Base-by-base conservation (phyloP, 2,888 invertebrate genomes). In the Lypha dubia region DNA sequence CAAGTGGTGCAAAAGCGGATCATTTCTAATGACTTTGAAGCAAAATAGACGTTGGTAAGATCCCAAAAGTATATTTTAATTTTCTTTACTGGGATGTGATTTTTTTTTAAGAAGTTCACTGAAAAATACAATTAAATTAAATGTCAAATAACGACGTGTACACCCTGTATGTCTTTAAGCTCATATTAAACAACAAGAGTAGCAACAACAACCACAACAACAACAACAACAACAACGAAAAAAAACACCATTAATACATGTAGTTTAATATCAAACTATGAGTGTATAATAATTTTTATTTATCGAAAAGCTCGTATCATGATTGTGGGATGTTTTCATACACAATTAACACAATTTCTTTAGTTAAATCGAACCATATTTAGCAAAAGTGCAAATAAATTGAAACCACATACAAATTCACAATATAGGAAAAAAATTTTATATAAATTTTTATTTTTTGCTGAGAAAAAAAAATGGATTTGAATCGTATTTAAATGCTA, bases 311-410 rank as follows among this genome's bases (percentile, higher is more conserved):
- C 44, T 46, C 1, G 20, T 76, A 49, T 41, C 32, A 7, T 62
- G 5, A 56, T 63, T 68, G 84, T 84, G 84, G 84, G 84, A 77
- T 81, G 84, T 73, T 81, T 84, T 81, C 63, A 74, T 56, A 81
- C 63, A 68, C 68, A 73, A 84, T 84, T 77, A 84, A 84, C 80
- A 84, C 84, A 84, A 84, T 80, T 80, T 84, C 80, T 80, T 80
- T 60, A 77, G 53, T 68, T 63, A 77, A 73, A 80, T 77, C 80
- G 67, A 60, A 53, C 84, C 84, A 84, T 84, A 84, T 84, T 80
- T 71, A 80, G 84, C n/a, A 38, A 15, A 80, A 80, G 68, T 80
- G 84, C 77, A 73, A 84, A 80, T 77, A 51, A 73, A 76, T 73
- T 80, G 65, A 74, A 79, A 70, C 56, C 68, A 74, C 83, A 83